Percentiles rank a stretch among this genome's conserved stretches.
Evolutionary conservation across 1,140 invertebrate species (phyloP).

Genomic region (Himalopsyche phryganea): DNA sequence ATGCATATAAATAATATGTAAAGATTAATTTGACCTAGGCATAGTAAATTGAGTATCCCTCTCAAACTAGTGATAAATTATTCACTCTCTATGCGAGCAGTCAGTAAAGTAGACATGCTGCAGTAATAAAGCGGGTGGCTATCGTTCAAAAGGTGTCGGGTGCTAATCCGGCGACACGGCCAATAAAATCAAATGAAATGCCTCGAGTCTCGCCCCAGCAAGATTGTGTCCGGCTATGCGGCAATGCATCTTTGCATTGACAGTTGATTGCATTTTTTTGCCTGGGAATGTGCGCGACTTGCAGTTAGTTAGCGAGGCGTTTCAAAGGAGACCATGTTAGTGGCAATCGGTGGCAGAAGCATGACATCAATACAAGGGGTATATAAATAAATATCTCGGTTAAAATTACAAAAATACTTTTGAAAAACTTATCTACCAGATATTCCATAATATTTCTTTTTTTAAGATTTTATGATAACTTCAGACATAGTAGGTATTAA

Average conservation of each 20-base stretch:
- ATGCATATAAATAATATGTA: no score
- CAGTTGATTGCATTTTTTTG: neutral
- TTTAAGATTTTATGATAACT: no score
- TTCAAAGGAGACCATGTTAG: no score
- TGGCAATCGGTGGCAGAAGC: no score
- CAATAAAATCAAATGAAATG: neutral
- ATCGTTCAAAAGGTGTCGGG: conserved; percentile 3
- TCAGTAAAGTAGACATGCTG: neutral
- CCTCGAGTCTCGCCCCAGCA: neutral
- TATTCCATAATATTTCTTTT: no score
- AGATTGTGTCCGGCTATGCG: neutral
- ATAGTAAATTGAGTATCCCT: no score
- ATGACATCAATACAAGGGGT: no score
- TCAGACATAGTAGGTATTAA: no score
- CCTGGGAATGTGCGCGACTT: neutral
- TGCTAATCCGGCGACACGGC: neutral
- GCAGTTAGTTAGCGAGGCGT: neutral
- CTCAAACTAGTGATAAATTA: neutral
- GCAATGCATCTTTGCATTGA: conserved; percentile 6
- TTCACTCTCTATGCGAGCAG: neutral
- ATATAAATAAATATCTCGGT: no score
- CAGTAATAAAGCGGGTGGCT: neutral
- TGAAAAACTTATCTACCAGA: no score
- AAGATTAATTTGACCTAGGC: no score
- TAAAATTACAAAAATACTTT: no score